Conservation (phyloP, 1,140 invertebrate species). For the Muscidifurax raptorellus region DNA sequence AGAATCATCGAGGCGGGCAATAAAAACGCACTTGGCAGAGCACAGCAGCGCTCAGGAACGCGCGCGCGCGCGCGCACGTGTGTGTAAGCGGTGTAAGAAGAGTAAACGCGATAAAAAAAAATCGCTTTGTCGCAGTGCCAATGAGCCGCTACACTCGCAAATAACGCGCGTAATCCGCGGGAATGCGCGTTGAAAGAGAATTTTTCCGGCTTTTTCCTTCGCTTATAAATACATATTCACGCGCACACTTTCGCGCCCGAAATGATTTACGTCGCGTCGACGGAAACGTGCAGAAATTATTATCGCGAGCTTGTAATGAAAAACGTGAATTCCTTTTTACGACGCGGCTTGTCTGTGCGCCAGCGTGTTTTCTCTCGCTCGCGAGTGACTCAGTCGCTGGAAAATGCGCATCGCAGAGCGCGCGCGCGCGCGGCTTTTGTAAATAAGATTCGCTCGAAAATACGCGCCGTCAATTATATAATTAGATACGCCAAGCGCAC, state of each 20-base stretch:
- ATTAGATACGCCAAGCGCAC: background rate
- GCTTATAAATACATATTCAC: no score
- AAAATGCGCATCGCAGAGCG: background rate
- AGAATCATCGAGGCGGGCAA: background rate
- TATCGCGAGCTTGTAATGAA: no score
- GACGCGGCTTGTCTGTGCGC: no score
- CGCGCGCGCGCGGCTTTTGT: background rate
- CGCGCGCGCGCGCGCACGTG: no score
- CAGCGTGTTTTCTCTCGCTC: no score
- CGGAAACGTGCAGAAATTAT: no score
- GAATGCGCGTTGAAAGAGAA: no score
- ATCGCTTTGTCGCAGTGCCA: background rate
- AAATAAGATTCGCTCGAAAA: conserved; percentile 1
- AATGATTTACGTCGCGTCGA: no score
- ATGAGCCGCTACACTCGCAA: background rate
- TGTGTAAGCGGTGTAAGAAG: background rate
- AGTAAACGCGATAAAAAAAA: background rate
- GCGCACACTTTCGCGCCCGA: no score
- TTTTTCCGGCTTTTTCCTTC: no score
- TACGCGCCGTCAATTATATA: conserved; percentile 12
- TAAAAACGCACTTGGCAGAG: background rate
- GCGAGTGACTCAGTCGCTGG: background rate
- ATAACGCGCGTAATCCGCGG: background rate
- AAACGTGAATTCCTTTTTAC: no score
- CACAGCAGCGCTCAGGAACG: no score